These are phyloP conservation scores for Heliconius erato DNA, from an alignment of 2,888 invertebrate species.

Conservation along the genomic window DNA sequence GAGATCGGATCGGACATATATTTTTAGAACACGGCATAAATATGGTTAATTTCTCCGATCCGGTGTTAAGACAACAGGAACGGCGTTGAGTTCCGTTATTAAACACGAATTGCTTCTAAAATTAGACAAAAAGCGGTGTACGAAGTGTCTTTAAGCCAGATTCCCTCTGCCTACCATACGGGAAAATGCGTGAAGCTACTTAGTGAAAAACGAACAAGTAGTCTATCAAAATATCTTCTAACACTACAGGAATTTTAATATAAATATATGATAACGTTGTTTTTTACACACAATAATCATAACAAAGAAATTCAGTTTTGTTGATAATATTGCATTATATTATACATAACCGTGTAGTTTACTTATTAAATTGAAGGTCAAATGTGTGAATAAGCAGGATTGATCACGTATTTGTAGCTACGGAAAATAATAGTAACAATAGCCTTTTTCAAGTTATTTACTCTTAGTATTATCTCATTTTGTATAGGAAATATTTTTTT, in stretches of 20 bases:
- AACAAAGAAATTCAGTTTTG: slow-evolving; percentile 15
- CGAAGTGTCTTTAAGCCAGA: background rate
- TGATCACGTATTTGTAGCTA: slow-evolving; percentile 2
- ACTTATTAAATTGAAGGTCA: slow-evolving; percentile 15
- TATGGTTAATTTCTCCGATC: too few species aligned
- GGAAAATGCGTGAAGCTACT: background rate
- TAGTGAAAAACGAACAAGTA: background rate
- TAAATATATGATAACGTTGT: background rate
- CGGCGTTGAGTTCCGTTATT: too few species aligned
- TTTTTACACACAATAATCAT: background rate
- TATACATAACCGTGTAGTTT: background rate
- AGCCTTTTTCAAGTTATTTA: background rate
- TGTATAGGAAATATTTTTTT: slow-evolving; percentile 2
- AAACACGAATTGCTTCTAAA: too few species aligned
- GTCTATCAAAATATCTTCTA: background rate
- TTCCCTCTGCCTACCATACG: background rate
- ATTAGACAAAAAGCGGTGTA: background rate
- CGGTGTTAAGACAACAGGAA: too few species aligned
- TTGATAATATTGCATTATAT: background rate
- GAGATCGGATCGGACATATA: too few species aligned
- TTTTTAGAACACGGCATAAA: too few species aligned
- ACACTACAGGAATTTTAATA: background rate
- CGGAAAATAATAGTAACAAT: background rate
- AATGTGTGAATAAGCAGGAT: slow-evolving; percentile 4
- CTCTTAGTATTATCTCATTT: background rate